A percentile compares a stretch with the other conserved stretches of the same genome.
Conservation (phyloP, 2,888 invertebrate genomes). For the Tupiocoris notatus region DNA sequence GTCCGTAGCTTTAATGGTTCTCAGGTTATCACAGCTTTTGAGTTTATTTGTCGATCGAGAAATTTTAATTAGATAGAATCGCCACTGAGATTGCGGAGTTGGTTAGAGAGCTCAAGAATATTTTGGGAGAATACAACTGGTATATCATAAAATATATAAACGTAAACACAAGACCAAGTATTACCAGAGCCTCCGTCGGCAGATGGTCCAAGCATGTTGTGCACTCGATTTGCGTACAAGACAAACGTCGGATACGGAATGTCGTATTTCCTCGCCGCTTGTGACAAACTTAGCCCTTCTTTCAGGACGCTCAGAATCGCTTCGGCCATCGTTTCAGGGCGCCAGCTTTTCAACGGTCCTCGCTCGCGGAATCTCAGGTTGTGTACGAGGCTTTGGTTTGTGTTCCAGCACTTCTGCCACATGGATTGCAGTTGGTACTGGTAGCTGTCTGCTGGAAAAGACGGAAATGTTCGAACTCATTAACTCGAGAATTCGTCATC, state of each 20-base stretch:
- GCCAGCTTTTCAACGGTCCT: slow-evolving; percentile 89
- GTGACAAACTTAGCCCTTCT: slow-evolving; percentile 83
- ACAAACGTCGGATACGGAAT: slow-evolving; percentile 94
- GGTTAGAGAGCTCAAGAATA: no score
- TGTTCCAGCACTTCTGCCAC: slow-evolving; percentile 96
- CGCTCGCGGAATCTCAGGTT: slow-evolving; percentile 88
- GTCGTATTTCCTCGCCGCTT: slow-evolving; percentile 90
- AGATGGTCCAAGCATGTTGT: slow-evolving; percentile 91
- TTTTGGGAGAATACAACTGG: no score
- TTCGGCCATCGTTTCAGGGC: slow-evolving; percentile 92
- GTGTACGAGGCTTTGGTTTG: slow-evolving; percentile 86
- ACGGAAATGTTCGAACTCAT: slow-evolving; percentile 31
- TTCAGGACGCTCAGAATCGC: slow-evolving; percentile 90
- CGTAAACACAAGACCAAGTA: neutral
- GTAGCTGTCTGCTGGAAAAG: slow-evolving; percentile 79
- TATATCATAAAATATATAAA: no score
- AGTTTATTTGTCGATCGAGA: no score
- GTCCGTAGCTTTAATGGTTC: no score
- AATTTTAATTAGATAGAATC: no score
- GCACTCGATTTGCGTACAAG: slow-evolving; percentile 86
- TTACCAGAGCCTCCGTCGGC: slow-evolving; percentile 86
- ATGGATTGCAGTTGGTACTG: slow-evolving; percentile 91
- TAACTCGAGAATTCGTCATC: neutral
- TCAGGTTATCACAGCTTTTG: no score
- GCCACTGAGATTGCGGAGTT: no score